Base-by-base conservation (phyloP, 2,888 invertebrate species). In the Helleia helle region DNA sequence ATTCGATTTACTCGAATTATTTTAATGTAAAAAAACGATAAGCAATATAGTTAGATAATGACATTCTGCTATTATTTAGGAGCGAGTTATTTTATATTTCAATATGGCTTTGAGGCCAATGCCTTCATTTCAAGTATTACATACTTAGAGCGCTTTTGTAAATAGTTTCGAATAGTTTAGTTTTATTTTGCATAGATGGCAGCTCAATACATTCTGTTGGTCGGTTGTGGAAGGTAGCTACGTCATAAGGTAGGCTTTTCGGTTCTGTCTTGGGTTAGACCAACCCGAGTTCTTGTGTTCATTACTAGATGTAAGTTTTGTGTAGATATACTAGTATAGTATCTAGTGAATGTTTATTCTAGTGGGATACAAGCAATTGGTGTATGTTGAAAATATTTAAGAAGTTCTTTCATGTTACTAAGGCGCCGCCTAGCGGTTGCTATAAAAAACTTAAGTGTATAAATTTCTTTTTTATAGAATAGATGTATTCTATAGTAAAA, bases 281-380 rank as follows among this genome's bases (percentile, higher is more conserved):
- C 51, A 55, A 65, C 73, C 74, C 74, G 66, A 68, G 65, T 54
- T 65, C 61, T 65, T 79, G 76, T 80, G 79, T 81, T 80, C 79
- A 77, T 66, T 59, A 56, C 57, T 73, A 71, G 67, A 50, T 43
- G 54, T 71, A 73, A 65, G 55, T 41, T 53, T 51, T 46, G 31
- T 41, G 36, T 46, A 38, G 36, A 40, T 44, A 46, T 41, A n/a
- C n/a, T n/a, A n/a, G n/a, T n/a, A n/a, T n/a, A n/a, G n/a, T n/a
- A n/a, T n/a, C n/a, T n/a, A n/a, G n/a, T n/a, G n/a, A n/a, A n/a
- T n/a, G n/a, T n/a, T n/a, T n/a, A n/a, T n/a, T n/a, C n/a, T n/a
- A n/a, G n/a, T n/a, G n/a, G n/a, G n/a, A n/a, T n/a, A n/a, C n/a
- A n/a, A n/a, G n/a, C n/a, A n/a, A n/a, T n/a, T n/a, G n/a, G n/a